These are phyloP conservation scores for Hypotaenidia philippensis DNA, from an alignment of 2,797 vertebrate species.

Conservation along the genomic window DNA sequence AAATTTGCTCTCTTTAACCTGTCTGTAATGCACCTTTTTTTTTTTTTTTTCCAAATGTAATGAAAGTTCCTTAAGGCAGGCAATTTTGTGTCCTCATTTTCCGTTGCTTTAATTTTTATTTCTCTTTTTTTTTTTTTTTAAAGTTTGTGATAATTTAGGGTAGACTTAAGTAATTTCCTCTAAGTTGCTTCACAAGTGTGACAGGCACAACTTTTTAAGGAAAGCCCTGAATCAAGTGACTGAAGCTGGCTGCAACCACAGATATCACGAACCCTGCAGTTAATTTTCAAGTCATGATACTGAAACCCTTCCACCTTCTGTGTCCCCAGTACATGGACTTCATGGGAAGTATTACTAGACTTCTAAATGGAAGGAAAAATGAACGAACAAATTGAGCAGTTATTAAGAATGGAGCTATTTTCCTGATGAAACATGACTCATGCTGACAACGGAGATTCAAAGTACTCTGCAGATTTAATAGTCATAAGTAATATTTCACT, in stretches of 20 bases:
- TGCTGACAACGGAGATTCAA: constrained; percentile 36
- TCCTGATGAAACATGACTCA: constrained; percentile 47
- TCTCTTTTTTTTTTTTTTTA: not conserved
- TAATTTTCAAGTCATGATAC: constrained; percentile 7
- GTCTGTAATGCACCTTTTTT: not conserved
- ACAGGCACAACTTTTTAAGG: not conserved
- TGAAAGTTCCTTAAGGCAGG: not conserved
- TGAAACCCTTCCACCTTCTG: not conserved
- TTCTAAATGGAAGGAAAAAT: constrained; percentile 31
- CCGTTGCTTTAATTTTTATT: not conserved
- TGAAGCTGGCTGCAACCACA: not conserved
- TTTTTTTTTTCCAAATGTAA: not conserved
- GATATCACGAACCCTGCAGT: not conserved
- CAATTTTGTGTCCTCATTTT: not conserved
- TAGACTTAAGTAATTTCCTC: not conserved
- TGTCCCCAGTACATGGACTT: not conserved
- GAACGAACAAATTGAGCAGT: constrained; percentile 2
- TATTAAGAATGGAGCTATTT: constrained; percentile 49
- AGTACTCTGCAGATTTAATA: constrained; percentile 42
- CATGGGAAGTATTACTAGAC: not conserved
- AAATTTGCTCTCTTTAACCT: not conserved
- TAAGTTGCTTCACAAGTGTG: not conserved
- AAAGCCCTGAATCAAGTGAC: not conserved
- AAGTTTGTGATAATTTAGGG: not conserved
- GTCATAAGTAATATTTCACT: constrained; percentile 47